phyloP scores from a whole-genome alignment of 2,888 invertebrate species.

The Drosophila peninsularis region DNA sequence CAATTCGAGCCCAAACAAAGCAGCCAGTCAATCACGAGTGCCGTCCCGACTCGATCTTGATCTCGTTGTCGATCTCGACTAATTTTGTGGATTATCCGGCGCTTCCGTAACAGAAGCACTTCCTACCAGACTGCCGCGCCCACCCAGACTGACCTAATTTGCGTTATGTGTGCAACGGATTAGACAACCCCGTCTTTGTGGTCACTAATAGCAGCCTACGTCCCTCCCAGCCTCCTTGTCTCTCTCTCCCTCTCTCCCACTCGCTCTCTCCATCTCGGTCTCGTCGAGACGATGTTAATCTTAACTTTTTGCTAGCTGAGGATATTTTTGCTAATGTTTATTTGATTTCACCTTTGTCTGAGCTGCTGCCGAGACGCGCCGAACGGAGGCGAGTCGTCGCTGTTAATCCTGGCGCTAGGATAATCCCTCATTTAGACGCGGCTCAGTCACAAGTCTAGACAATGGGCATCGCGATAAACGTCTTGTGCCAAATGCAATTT shows the following conservation, averaged over 20 bases:
- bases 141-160: constrained; percentile 68
- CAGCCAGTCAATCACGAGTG: constrained; percentile 54
- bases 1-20: constrained; percentile 3
- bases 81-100: constrained; percentile 72
- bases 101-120: constrained; percentile 64
- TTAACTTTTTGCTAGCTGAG: constrained; percentile 72
- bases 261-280: background rate
- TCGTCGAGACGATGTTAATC: constrained; percentile 71
- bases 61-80: constrained; percentile 48
- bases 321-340: constrained; percentile 74
- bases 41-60: constrained; percentile 1
- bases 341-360: constrained; percentile 73
- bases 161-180: constrained; percentile 47
- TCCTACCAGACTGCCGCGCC: constrained; percentile 24
- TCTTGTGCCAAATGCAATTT: constrained; percentile 48
- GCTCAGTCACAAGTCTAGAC: constrained; percentile 80
- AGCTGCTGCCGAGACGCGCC: constrained; percentile 9
- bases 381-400: constrained; percentile 15
- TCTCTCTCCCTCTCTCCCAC: background rate
- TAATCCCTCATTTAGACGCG: constrained; percentile 74
- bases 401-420: constrained; percentile 77
- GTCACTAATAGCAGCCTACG: constrained; percentile 59
- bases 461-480: constrained; percentile 66
- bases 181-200: constrained; percentile 64
- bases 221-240: background rate